Evolutionary conservation across 2,113 vertebrate genomes (phyloP), one percentile per base, ranked within the genome.

Genomic region (Chloropsis cyanopogon): DNA sequence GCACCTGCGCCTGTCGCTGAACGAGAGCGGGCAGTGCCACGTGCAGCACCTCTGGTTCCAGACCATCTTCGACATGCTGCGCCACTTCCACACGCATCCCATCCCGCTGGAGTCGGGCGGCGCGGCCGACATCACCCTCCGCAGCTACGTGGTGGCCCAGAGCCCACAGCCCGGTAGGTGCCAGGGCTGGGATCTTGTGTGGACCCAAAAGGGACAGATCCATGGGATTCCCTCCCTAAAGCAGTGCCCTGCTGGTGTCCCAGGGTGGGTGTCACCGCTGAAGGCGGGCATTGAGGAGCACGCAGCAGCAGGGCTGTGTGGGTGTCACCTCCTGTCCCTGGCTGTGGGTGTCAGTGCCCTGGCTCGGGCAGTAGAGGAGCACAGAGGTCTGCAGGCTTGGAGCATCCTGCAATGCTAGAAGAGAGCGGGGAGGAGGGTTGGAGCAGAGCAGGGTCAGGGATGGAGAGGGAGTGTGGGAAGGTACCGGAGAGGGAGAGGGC

Each of bases 1-100:
- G 99, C 99, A 99, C 94, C 98, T 99, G 79, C 98, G 99, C 35
- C 97, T 99, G 97, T 99, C 99, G 2, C 98, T 99, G 97, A 99
- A 99, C 1, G 99, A 99, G 90, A 99, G 97, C 1, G 99, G 99
- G 20, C 99, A 99, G 96, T 99, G 99, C 96, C 99, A 99, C 12
- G 99, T 99, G 24, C 99, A 99, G 95, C 99, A 99, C 95, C 98
- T 99, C 95, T 99, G 99, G 99, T 99, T 99, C 97, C 99, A 99
- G 98, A 99, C 98, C 6, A 98, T 99, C 88, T 98, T 99, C 1
- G 99, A 99, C 96, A 99, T 99, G 99, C 95, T 99, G 77, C 98
- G 98, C n/a, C 99, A 99, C 96, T 99, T 99, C 98, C 99, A 99
- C 94, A 97, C 98, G 1, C 99, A 99, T 60, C 99, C 99, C 54